phyloP scores from a whole-genome alignment of 2,113 vertebrate species.

The Eurystomus gularis region DNA sequence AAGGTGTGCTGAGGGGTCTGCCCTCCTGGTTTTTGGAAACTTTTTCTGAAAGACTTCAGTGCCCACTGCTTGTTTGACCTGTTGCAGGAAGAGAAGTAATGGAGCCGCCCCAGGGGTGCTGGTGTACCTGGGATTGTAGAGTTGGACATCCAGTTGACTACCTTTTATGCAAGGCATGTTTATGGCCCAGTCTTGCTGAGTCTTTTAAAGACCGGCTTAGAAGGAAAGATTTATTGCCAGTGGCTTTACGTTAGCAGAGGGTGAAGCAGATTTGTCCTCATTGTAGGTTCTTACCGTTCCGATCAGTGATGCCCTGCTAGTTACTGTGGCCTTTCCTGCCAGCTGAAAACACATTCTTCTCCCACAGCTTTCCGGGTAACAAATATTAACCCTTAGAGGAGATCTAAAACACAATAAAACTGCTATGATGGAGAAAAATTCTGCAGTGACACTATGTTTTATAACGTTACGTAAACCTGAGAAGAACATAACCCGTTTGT shows the following conservation, averaged over 20 bases:
- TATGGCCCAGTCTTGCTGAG: neutral
- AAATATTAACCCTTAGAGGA: neutral
- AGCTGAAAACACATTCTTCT: neutral
- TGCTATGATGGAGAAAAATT: neutral
- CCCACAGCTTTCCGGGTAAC: neutral
- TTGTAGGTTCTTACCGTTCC: neutral
- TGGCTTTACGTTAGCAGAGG: neutral
- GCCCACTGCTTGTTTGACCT: neutral
- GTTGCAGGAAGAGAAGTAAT: neutral
- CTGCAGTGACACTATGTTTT: neutral
- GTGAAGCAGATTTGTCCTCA: neutral
- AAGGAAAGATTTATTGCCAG: conserved; percentile 10
- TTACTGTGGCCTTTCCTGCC: neutral
- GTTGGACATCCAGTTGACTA: neutral
- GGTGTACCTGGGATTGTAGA: neutral
- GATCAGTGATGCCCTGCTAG: neutral
- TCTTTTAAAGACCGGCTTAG: conserved; percentile 1
- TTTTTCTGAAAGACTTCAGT: neutral
- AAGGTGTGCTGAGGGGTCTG: neutral
- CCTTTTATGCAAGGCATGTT: neutral
- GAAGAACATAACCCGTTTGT: neutral
- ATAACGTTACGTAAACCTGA: neutral
- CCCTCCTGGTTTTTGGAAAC: neutral
- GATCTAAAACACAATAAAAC: neutral
- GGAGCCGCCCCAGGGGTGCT: neutral